phyloP scores from a whole-genome alignment of 2,113 vertebrate genomes.

The Microtus oregoni region DNA sequence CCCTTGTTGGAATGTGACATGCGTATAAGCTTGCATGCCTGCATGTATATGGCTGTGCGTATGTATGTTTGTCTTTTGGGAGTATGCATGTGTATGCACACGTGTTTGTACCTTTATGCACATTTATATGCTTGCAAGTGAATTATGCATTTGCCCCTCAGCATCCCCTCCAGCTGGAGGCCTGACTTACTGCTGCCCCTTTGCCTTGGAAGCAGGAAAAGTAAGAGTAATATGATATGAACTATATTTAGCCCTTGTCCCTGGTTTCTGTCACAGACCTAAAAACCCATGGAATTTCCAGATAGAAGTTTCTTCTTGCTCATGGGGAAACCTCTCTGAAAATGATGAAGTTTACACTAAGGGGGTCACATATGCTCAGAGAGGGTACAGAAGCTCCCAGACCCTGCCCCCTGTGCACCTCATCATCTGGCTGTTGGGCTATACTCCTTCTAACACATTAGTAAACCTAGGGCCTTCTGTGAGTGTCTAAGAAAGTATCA shows the following conservation, averaged over 20 bases:
- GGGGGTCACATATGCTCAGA: neutral
- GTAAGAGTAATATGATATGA: neutral
- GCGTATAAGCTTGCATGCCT: neutral
- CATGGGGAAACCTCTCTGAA: neutral
- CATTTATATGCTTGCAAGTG: neutral
- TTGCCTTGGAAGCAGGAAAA: neutral
- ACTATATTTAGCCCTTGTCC: neutral
- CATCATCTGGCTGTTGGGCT: neutral
- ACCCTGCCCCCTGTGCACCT: neutral
- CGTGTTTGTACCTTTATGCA: neutral
- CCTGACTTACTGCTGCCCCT: neutral
- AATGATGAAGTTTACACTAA: neutral
- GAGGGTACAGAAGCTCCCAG: neutral
- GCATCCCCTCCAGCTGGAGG: neutral
- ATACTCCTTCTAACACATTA: neutral
- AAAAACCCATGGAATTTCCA: neutral
- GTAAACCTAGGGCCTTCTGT: neutral
- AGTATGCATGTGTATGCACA: neutral
- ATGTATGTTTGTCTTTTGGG: neutral
- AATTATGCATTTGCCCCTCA: neutral
- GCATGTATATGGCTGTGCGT: neutral
- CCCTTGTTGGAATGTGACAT: neutral
- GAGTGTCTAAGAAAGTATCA: neutral
- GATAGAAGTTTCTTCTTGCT: neutral
- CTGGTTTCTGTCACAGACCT: conserved; percentile 24